Evolutionary conservation across 2,113 vertebrate species (phyloP), one percentile per base, ranked within the genome.

Genomic region (Oryctolagus cuniculus): DNA sequence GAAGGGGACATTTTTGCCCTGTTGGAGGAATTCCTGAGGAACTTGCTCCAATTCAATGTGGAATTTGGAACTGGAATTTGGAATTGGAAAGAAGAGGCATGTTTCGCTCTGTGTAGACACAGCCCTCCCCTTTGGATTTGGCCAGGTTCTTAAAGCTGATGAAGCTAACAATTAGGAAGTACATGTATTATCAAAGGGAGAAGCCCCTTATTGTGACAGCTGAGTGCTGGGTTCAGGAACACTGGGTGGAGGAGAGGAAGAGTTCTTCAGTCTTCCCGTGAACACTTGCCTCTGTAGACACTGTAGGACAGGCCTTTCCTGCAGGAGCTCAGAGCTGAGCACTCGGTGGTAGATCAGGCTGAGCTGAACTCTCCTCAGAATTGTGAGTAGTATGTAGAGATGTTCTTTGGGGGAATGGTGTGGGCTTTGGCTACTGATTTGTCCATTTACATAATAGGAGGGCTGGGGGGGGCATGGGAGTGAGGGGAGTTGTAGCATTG

Each of bases 31-130:
- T 73, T 94, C 24, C 44, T 77, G 70, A 83, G 25, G 27, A 44
- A 87, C 55, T 79, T 78, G 49, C 83, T 91, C 27, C 87, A 55
- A 87, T 91, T 93, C 49, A 74, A 15, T 80, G 10, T 53, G 64
- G 78, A 64, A 87, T 91, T 77, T 77, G 34, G 44, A 44, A 44
- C 44, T 77, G 34, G 38, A 38, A 38, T 91, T 77, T 77, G 34
- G 44, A 44, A 44, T 7, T 77, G 34, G 63, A 72, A 87, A 24
- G 53, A 79, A 89, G 85, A 94, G 19, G 34, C 21, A n/a, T 31
- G n/a, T 86, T 29, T 93, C 38, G 86, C 74, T 61, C 24, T 67
- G 10, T 85, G 10, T 85, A 49, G 81, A 75, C 69, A 36, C 51
- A 81, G 53, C 13, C 36, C 58, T 85, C 38, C 49, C 72, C 85